Evolutionary conservation across 2,113 vertebrate species (phyloP).

Genomic region (Neofelis nebulosa): DNA sequence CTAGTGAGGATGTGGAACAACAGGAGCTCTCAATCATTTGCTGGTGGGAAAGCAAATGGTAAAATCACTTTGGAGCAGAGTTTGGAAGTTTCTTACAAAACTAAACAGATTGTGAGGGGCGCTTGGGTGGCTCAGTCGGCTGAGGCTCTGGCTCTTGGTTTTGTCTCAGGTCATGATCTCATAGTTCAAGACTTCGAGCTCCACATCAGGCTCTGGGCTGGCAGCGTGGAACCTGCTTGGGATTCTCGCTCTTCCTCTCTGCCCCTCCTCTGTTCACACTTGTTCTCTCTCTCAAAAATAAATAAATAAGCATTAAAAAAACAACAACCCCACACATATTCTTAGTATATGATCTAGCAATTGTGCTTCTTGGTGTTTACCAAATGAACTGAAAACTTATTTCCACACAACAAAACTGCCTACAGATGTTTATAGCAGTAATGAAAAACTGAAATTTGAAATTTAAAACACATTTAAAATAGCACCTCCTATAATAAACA

Average conservation of each 20-base stretch:
- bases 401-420: not conserved
- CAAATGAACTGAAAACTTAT: not conserved
- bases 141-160: too few relatives aligned
- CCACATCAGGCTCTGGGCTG: too few relatives aligned
- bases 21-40: not conserved
- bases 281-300: too few relatives aligned
- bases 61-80: not conserved
- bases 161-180: too few relatives aligned
- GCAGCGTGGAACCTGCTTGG: too few relatives aligned
- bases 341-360: not conserved
- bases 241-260: too few relatives aligned
- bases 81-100: not conserved
- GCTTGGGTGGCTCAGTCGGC: too few relatives aligned
- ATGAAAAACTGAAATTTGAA: not conserved
- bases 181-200: too few relatives aligned
- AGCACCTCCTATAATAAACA: not conserved
- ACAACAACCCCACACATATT: not conserved
- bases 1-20: not conserved
- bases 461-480: not conserved
- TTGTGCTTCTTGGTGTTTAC: not conserved
- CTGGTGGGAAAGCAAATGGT: not conserved
- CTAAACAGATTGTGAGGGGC: not conserved
- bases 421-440: not conserved
- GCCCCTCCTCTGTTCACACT: too few relatives aligned
- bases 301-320: too few relatives aligned